Percentiles rank a stretch among this genome's conserved stretches.
Evolutionary conservation across 2,797 vertebrate species (phyloP).

Genomic region (Chelon auratus): DNA sequence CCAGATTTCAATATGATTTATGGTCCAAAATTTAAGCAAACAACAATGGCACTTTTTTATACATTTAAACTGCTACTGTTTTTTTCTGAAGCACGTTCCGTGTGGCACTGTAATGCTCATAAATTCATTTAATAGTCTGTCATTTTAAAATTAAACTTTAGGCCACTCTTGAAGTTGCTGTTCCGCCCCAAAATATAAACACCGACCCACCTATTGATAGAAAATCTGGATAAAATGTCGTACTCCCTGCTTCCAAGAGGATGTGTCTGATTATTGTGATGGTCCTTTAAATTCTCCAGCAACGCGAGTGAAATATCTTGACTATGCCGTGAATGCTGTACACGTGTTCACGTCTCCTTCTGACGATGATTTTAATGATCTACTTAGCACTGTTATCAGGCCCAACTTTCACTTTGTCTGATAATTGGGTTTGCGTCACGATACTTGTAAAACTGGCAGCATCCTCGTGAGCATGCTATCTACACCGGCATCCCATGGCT

Average conservation of each 20-base stretch:
- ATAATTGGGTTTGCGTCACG: too few relatives aligned
- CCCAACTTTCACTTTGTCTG: too few relatives aligned
- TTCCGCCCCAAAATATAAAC: too few relatives aligned
- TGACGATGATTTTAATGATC: not conserved
- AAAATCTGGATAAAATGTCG: not conserved
- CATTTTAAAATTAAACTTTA: too few relatives aligned
- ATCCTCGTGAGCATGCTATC: not conserved
- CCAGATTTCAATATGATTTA: constrained; percentile 64
- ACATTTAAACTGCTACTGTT: constrained; percentile 14
- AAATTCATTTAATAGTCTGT: too few relatives aligned
- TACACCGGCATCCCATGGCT: too few relatives aligned
- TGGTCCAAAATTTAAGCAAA: constrained; percentile 42
- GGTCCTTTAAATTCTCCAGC: not conserved
- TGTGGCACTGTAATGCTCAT: not conserved
- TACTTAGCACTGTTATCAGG: not conserved
- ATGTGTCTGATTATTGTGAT: not conserved
- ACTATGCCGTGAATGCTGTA: too few relatives aligned
- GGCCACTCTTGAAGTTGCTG: too few relatives aligned
- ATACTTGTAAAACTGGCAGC: not conserved
- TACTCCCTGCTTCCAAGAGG: not conserved
- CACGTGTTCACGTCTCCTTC: not conserved
- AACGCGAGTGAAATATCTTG: not conserved
- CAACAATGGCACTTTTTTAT: constrained; percentile 3
- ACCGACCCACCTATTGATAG: not conserved
- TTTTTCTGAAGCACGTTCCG: not conserved